Percentiles rank a stretch among this genome's conserved stretches.
These are phyloP conservation scores for Hermaeophaga mercurialis DNA, from an alignment of 2,888 invertebrate genomes.

Conservation along the genomic window DNA sequence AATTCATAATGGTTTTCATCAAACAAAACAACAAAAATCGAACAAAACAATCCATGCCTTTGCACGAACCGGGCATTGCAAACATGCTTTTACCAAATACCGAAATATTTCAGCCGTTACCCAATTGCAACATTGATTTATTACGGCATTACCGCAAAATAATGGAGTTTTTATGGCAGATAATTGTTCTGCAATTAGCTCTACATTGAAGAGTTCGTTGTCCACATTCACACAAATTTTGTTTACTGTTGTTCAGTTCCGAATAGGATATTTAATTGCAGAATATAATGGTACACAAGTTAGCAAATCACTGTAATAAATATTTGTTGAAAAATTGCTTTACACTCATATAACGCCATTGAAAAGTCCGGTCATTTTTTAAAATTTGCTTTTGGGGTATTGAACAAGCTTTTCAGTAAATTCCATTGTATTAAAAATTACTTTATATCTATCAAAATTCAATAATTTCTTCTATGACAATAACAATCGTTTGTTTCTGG, in stretches of 20 bases:
- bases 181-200: slow-evolving; percentile 30
- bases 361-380: background rate
- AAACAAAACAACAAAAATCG: slow-evolving; percentile 1
- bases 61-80: slow-evolving; percentile 9
- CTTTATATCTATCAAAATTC: too few species aligned
- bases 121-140: slow-evolving; percentile 27
- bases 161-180: slow-evolving; percentile 29
- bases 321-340: slow-evolving; percentile 5
- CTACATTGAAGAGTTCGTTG: slow-evolving; percentile 20
- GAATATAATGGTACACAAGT: background rate
- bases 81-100: slow-evolving; percentile 14
- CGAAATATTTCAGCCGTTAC: slow-evolving; percentile 21
- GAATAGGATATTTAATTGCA: slow-evolving; percentile 12
- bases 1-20: slow-evolving; percentile 1
- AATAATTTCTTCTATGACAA: too few species aligned
- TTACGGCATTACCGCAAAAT: slow-evolving; percentile 24
- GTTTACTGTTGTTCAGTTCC: slow-evolving; percentile 8
- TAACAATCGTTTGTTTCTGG: too few species aligned
- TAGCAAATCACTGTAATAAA: slow-evolving; percentile 1
- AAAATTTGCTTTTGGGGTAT: background rate
- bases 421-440: too few species aligned
- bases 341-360: background rate
- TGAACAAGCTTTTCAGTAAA: too few species aligned
- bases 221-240: slow-evolving; percentile 16
- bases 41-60: slow-evolving; percentile 1